phyloP scores from a whole-genome alignment of 2,888 invertebrate genomes.

The Meandrusa payeni region DNA sequence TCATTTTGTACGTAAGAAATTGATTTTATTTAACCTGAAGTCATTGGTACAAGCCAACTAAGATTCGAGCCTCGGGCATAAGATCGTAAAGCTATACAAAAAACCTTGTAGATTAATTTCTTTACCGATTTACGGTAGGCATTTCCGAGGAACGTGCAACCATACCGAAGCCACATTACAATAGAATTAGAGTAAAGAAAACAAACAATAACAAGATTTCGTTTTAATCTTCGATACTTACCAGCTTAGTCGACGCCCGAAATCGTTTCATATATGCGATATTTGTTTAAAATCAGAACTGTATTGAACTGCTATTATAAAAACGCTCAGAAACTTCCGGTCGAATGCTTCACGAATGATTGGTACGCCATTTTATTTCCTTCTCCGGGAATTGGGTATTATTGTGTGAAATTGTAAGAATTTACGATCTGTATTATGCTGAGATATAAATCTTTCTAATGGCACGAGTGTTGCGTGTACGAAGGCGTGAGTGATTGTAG shows the following conservation, averaged over 20 bases:
- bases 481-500: constrained; percentile 63
- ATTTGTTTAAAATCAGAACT: constrained; percentile 70
- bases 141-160: constrained; percentile 32
- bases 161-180: constrained; percentile 39
- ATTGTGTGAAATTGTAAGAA: constrained; percentile 58
- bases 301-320: constrained; percentile 56
- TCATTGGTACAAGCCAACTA: too few species aligned
- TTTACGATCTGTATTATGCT: constrained; percentile 63
- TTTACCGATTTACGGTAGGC: too few species aligned
- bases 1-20: too few species aligned
- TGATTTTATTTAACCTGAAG: too few species aligned
- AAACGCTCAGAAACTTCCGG: constrained; percentile 74
- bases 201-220: constrained; percentile 80
- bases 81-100: too few species aligned
- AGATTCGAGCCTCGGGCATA: too few species aligned
- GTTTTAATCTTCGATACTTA: constrained; percentile 69
- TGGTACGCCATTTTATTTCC: constrained; percentile 73
- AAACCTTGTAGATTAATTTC: too few species aligned
- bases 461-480: constrained; percentile 55
- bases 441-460: constrained; percentile 69
- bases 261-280: constrained; percentile 53
- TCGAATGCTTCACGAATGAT: constrained; percentile 65
- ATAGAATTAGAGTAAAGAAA: constrained; percentile 70
- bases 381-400: constrained; percentile 51
- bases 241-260: constrained; percentile 53